Evolutionary conservation across 2,888 invertebrate genomes (phyloP), one percentile per base, ranked within the genome.

Genomic region (Tachina fera): DNA sequence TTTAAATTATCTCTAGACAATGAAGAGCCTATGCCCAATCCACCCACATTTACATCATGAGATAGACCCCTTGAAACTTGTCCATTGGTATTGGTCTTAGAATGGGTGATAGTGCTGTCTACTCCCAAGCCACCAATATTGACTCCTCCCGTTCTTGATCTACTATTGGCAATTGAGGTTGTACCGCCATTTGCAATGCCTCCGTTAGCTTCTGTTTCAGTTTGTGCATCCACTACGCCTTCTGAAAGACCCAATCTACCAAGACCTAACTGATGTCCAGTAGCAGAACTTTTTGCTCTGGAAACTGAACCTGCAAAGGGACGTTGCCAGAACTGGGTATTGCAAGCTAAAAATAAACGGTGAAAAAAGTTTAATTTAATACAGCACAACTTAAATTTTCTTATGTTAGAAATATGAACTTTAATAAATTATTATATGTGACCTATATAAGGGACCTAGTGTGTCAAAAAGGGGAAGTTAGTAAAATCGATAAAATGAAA

Each of bases 71-170:
- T 71, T 0, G 91, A 89, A 0, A 90, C 88, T 11, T 88, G 89
- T 0, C 91, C 91, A 79, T 91, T 91, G 6, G 89, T 89, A 10
- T 89, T 86, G 5, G 90, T 89, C 60, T 88, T 84, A 0, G 90
- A 89, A 13, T 89, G 89, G 5, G 92, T 91, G 51, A 92, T 19
- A 0, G 92, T 92, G 65, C 91, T 90, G 60, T 91, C 91, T 5
- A 92, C 60, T 43, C 90, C 90, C n/a, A 92, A 84, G 3, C 90
- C 89, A 0, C 92, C 92, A 5, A 92, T 6, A 9, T 91, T 91
- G 1, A 91, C 39, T 0, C 89, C 92, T 0, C 89, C 88, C 0
- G 89, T 89, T 11, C 89, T 84, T 1, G 92, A 89, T 72, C 90
- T 89, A n/a, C 89, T 91, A 1, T 89, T 88, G 1, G 90, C 86